Evolutionary conservation across 2,888 invertebrate species (phyloP).

Genomic region (Toxonevra muliebris): DNA sequence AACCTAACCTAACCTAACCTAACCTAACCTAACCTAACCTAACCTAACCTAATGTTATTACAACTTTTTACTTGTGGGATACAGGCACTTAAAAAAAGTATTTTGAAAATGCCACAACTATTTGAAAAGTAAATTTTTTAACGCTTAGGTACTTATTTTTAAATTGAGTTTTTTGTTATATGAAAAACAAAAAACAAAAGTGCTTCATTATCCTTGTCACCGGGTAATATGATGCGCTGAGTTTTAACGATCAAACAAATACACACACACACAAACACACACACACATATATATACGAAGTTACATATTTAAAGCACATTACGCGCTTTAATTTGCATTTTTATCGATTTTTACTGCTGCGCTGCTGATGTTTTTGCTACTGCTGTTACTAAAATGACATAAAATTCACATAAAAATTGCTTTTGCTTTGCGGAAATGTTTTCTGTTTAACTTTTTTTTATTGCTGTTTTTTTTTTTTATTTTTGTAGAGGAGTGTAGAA

Average conservation of each 20-base stretch:
- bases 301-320: conserved; percentile 20
- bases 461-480: not conserved
- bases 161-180: not conserved
- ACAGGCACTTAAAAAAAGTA: too few species aligned
- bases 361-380: conserved; percentile 3
- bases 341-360: conserved; percentile 48
- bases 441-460: not conserved
- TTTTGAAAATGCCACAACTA: too few species aligned
- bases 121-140: too few species aligned
- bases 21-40: too few species aligned
- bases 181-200: not conserved
- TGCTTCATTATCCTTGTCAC: not conserved
- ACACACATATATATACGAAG: conserved; percentile 29
- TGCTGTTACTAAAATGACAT: conserved; percentile 3
- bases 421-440: not conserved
- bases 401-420: conserved; percentile 13
- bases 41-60: too few species aligned
- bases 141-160: not conserved
- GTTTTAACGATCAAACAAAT: not conserved
- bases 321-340: conserved; percentile 56
- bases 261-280: conserved; percentile 14
- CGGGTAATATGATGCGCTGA: not conserved
- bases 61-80: too few species aligned
- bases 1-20: too few species aligned
- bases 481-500: too few species aligned